These are phyloP conservation scores for Enhydra lutris DNA, from an alignment of 2,113 vertebrate genomes.

Conservation along the genomic window DNA sequence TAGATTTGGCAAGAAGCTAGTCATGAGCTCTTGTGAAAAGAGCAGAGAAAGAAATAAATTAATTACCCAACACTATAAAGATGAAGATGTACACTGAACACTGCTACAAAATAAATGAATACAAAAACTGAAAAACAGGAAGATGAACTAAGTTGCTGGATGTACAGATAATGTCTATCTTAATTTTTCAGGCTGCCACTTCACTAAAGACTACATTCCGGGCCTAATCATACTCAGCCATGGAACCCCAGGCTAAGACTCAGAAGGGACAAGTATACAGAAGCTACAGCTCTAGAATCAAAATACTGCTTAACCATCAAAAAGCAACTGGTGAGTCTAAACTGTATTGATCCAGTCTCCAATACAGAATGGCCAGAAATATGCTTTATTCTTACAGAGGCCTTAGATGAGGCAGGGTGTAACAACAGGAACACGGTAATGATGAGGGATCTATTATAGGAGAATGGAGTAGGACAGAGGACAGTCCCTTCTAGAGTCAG, in stretches of 20 bases:
- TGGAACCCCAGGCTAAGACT: neutral
- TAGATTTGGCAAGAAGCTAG: constrained; percentile 17
- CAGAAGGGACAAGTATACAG: neutral
- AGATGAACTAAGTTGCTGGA: neutral
- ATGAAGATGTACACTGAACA: neutral
- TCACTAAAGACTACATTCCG: neutral
- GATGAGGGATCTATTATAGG: neutral
- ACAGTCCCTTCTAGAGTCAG: neutral
- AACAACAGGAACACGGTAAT: neutral
- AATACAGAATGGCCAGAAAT: neutral
- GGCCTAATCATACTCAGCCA: neutral
- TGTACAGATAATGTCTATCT: neutral
- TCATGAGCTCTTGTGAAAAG: neutral
- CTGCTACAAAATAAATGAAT: neutral
- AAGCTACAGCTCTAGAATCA: neutral
- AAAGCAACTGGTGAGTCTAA: neutral
- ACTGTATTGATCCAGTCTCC: neutral
- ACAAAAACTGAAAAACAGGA: neutral
- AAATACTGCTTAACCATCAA: neutral
- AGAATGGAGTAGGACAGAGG: neutral
- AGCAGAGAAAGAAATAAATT: neutral
- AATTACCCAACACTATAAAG: neutral
- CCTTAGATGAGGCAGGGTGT: neutral
- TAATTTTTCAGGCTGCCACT: neutral
- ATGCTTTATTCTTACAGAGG: neutral